Evolutionary conservation across 2,888 invertebrate genomes (phyloP).

Genomic region (Oxytorus armatus): DNA sequence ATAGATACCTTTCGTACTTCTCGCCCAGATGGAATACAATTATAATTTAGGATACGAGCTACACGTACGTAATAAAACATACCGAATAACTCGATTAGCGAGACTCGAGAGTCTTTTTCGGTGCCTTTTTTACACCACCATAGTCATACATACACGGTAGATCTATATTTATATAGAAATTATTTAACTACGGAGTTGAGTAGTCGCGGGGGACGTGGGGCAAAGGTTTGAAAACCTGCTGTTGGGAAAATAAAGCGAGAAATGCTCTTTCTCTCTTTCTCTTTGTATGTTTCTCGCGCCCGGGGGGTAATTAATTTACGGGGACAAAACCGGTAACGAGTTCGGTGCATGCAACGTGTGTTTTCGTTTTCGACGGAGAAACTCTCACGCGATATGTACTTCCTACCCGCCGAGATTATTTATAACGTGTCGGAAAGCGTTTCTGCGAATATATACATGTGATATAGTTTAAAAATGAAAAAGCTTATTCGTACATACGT

Average conservation of each 20-base stretch:
- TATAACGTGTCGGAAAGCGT: constrained; percentile 68
- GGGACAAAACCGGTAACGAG: constrained; percentile 81
- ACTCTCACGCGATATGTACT: constrained; percentile 78
- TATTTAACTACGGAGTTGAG: constrained; percentile 45
- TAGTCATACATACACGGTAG: constrained; percentile 19
- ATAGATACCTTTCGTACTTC: background rate
- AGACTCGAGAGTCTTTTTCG: constrained; percentile 63
- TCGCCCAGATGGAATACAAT: constrained; percentile 56
- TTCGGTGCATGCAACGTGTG: constrained; percentile 76
- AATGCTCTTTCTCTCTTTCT: constrained; percentile 45
- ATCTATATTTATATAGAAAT: constrained; percentile 34
- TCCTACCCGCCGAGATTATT: constrained; percentile 72
- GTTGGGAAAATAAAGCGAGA: constrained; percentile 71
- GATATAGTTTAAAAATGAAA: constrained; percentile 20
- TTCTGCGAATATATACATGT: constrained; percentile 37
- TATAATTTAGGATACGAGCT: constrained; percentile 54
- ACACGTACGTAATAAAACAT: constrained; percentile 61
- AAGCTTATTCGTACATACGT: background rate
- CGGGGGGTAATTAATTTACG: constrained; percentile 79
- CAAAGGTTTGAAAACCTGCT: constrained; percentile 56
- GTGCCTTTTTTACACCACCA: constrained; percentile 39
- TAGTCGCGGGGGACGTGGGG: constrained; percentile 40
- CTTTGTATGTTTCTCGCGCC: constrained; percentile 37
- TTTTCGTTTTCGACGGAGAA: constrained; percentile 61
- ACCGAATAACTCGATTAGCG: constrained; percentile 69